Evolutionary conservation across 1,140 invertebrate species (phyloP), one percentile per base, ranked within the genome.

Genomic region (Diorhabda sublineata): DNA sequence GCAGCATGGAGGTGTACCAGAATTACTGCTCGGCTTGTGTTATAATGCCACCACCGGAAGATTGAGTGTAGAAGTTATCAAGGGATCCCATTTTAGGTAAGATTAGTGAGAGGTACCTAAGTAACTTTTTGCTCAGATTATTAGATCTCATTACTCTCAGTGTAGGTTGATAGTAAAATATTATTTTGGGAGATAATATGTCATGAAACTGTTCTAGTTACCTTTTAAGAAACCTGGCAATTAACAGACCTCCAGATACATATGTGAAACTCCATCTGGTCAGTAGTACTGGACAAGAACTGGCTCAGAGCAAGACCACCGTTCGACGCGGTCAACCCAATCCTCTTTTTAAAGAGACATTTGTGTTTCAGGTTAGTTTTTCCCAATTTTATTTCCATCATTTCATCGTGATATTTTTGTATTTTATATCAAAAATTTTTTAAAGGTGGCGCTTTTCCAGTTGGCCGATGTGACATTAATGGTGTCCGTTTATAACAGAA

Each of bases 331-430:
- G 93, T 11, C 95, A 97, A 81, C 95, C 95, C 42, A 97, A 97
- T 85, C 95, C 95, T 57, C 87, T 97, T 5, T 98, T 96, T 79
- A 97, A 97, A 81, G 95, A 98, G 83, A 94, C 95, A 2, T 98
- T 98, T 82, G 91, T 97, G 81, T 98, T 97, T 84, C 95, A 97
- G 85, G 92, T 93, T 83, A 81, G 78, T 41, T 56, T n/a, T n/a
- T 6, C 6, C 43, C 26, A 26, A 26, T 26, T 26, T 26, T 26
- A 26, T 26, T 26, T 26, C 26, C 26, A 26, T 1, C 1, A 26
- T 26, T 26, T 26, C 26, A 26, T 26, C 26, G 26, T 26, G 26
- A 26, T 1, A 26, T 26, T 26, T 6, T 6, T 56, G 6, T 56
- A 56, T n/a, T n/a, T n/a, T 1, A 42, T 41, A 26, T 6, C 26